A percentile compares a stretch with the other conserved stretches of the same genome.
Conservation (phyloP, 2,113 vertebrate genomes). For the Platichthys stellatus region DNA sequence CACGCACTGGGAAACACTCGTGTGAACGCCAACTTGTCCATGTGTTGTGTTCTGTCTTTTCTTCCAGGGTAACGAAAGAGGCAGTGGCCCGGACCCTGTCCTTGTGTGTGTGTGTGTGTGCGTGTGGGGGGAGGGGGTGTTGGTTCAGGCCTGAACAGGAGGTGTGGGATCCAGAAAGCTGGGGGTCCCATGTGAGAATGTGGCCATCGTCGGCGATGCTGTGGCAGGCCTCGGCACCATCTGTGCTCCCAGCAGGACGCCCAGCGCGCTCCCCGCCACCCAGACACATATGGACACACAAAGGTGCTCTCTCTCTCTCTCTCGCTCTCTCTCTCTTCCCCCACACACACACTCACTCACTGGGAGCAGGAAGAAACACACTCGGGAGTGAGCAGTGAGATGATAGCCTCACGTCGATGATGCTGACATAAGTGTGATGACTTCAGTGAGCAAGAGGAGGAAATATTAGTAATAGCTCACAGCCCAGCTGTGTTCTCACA, state of each 20-base stretch:
- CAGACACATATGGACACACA: constrained; percentile 78
- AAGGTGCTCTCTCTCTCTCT: constrained; percentile 70
- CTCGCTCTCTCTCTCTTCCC: background rate
- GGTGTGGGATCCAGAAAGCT: constrained; percentile 81
- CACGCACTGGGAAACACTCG: constrained; percentile 27
- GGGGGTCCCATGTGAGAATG: constrained; percentile 85
- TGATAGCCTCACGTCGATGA: constrained; percentile 47
- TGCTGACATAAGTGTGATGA: constrained; percentile 65
- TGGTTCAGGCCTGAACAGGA: constrained; percentile 73
- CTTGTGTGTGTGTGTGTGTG: constrained; percentile 13
- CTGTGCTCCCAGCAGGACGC: constrained; percentile 82
- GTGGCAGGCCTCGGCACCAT: constrained; percentile 81
- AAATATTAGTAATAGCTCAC: constrained; percentile 70
- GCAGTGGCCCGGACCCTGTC: constrained; percentile 59
- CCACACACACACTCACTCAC: constrained; percentile 2
- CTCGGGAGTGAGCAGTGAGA: constrained; percentile 21
- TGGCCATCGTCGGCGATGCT: constrained; percentile 73
- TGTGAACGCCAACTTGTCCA: constrained; percentile 56
- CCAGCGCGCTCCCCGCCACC: constrained; percentile 66
- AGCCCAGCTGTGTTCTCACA: constrained; percentile 61
- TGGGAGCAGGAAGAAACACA: constrained; percentile 19
- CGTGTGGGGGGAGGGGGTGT: background rate
- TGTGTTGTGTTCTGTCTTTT: constrained; percentile 57
- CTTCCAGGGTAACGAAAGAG: constrained; percentile 62
- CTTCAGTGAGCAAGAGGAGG: constrained; percentile 47